Evolutionary conservation across 2,113 vertebrate species (phyloP).

Genomic region (Desmodus rotundus): DNA sequence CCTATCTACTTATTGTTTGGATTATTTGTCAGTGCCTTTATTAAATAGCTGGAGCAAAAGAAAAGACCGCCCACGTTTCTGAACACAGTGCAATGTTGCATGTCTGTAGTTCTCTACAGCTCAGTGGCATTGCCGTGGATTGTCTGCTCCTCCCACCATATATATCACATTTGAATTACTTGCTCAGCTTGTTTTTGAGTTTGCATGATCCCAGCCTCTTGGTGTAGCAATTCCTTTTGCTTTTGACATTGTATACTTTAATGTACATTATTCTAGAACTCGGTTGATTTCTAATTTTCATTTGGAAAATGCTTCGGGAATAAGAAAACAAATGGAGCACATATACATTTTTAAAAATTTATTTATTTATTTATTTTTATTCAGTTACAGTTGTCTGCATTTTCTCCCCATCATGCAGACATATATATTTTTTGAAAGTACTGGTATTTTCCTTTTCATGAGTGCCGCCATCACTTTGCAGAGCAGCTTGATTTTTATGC

Average conservation of each 20-base stretch:
- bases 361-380: no score
- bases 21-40: neutral
- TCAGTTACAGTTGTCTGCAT: no score
- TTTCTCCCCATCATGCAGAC: no score
- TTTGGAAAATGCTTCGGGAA: conserved; percentile 9
- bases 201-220: neutral
- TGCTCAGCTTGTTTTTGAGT: neutral
- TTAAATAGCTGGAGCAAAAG: neutral
- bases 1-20: neutral
- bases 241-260: neutral
- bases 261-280: neutral
- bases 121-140: neutral
- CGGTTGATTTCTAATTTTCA: neutral
- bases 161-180: neutral
- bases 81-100: neutral
- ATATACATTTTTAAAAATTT: no score
- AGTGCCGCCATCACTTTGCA: neutral
- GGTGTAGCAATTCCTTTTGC: neutral
- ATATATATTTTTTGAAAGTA: neutral
- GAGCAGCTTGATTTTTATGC: neutral
- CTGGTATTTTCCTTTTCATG: neutral
- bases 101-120: neutral
- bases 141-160: neutral
- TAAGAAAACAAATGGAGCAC: neutral
- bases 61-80: neutral